Evolutionary conservation across 2,888 invertebrate genomes (phyloP), one percentile per base, ranked within the genome.

Genomic region (Hirtodrosophila alboralis): DNA sequence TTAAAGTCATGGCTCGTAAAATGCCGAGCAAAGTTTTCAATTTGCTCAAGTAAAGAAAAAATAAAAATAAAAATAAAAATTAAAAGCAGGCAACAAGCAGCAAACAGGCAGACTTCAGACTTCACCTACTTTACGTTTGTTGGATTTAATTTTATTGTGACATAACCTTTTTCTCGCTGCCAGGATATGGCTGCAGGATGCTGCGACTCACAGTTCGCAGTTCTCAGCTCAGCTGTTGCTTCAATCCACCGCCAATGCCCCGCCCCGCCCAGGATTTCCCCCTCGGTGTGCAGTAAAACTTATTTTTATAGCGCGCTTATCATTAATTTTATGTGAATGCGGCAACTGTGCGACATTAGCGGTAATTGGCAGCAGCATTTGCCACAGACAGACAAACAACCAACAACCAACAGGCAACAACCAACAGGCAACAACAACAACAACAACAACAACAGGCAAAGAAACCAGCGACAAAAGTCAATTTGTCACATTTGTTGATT

Each of bases 131-230:
- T 81, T 69, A 79, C 81, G 81, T 76, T 81, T 76, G 81, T 80
- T 81, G 84, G 81, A 83, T 83, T 84, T 84, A 64, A 83, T 83
- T 83, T 83, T 83, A 84, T 79, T 76, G 84, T 84, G 79, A 70
- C 81, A 84, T 84, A 81, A 83, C 81, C 81, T 79, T 77, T 80
- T 73, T 34, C 63, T 56, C 68, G 63, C 67, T 49, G 73, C 27
- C 51, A 61, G 59, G 44, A 48, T 43, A 48, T 36, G 53, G 49
- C 45, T 26, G 10, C 49, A 45, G 21, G 40, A 60, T 53, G 59
- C 41, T 36, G 27, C 37, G 12, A n/a, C n/a, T n/a, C n/a, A 21
- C 18, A 21, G 5, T 5, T 4, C 18, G 18, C 18, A 4, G 18
- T n/a, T n/a, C n/a, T n/a, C 8, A 8, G 37, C 16, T 67, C 69